These are phyloP conservation scores for Acanthisitta chloris DNA, from an alignment of 2,113 vertebrate genomes.

Conservation along the genomic window DNA sequence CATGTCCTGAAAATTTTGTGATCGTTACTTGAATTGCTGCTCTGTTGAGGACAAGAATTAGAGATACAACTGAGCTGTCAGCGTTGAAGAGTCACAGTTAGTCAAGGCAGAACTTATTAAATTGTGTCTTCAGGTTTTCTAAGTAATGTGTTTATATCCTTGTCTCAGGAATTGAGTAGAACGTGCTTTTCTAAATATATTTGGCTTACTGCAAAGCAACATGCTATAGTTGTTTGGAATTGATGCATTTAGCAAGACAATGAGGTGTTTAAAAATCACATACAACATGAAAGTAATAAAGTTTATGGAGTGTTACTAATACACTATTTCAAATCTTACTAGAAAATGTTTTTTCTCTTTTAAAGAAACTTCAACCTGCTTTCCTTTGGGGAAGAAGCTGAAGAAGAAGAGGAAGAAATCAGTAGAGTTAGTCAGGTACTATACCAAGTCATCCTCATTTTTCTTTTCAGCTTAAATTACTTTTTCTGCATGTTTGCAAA, in stretches of 20 bases:
- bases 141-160: neutral
- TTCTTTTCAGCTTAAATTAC: neutral
- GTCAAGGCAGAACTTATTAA: neutral
- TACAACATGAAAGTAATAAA: neutral
- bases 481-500: neutral
- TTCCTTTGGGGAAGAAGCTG: slow-evolving; percentile 97
- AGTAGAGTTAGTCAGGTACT: slow-evolving; percentile 94
- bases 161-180: neutral
- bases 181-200: neutral
- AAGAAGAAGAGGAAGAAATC: slow-evolving; percentile 94
- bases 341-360: neutral
- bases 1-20: neutral
- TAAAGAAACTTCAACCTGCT: slow-evolving; percentile 94
- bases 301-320: neutral
- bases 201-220: neutral
- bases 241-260: neutral
- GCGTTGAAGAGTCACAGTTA: neutral
- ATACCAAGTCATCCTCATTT: neutral
- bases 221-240: neutral
- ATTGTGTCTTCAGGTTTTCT: neutral
- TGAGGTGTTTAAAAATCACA: rapidly evolving
- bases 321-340: neutral
- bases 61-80: neutral
- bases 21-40: neutral
- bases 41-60: neutral